These are phyloP conservation scores for Brachionus calyciflorus DNA, from an alignment of 1,140 invertebrate genomes.

Conservation along the genomic window DNA sequence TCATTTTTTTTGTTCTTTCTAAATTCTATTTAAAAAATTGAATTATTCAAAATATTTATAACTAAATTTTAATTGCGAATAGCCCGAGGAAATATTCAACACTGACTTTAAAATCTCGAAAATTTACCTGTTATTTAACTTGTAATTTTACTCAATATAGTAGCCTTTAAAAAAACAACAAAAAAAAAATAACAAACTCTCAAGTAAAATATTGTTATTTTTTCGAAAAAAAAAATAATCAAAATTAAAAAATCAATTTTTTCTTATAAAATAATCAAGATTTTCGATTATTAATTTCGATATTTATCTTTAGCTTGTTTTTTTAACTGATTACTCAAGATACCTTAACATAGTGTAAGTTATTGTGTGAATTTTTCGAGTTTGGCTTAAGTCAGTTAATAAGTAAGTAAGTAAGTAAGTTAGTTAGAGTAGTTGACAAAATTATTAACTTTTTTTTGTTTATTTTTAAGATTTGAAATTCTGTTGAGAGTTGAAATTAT, in stretches of 20 bases:
- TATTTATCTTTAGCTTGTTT: background rate
- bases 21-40: too few species aligned
- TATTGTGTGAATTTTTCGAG: slow-evolving; percentile 3
- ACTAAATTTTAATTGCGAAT: too few species aligned
- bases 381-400: background rate
- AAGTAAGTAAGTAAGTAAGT: too few species aligned
- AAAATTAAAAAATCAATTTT: slow-evolving; percentile 3
- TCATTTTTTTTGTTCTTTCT: background rate
- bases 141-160: slow-evolving; percentile 33
- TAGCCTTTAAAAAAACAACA: too few species aligned
- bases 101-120: background rate
- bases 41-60: too few species aligned
- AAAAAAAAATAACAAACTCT: too few species aligned
- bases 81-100: slow-evolving; percentile 9
- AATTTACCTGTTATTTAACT: slow-evolving; percentile 42
- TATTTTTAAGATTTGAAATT: slow-evolving; percentile 24
- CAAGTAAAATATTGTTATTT: background rate
- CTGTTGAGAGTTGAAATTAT: slow-evolving; percentile 12
- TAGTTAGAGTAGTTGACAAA: too few species aligned
- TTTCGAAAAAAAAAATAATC: too few species aligned
- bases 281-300: background rate
- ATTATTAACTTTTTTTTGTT: slow-evolving; percentile 3
- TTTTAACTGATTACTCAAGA: slow-evolving; percentile 35
- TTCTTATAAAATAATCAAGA: too few species aligned
- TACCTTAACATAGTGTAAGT: background rate